phyloP scores from a whole-genome alignment of 1,140 invertebrate genomes.

The Philopotamus ludificatus region DNA sequence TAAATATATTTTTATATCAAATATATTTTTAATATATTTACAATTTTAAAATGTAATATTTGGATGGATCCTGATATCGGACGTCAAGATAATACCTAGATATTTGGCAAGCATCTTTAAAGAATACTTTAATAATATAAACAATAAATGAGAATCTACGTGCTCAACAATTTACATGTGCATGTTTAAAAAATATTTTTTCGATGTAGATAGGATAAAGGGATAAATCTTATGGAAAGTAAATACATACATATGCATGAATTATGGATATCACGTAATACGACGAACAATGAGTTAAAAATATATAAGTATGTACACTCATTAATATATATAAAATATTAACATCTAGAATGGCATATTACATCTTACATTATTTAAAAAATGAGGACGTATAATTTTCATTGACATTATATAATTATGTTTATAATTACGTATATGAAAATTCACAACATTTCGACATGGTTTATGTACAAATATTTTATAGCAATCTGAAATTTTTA shows the following conservation, averaged over 20 bases:
- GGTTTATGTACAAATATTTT: neutral
- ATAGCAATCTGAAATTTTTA: neutral
- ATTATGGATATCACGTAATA: neutral
- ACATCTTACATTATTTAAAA: constrained; percentile 1
- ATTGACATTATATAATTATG: constrained; percentile 33
- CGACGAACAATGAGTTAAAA: neutral
- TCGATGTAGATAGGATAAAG: neutral
- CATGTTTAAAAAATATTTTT: neutral
- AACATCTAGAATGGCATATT: neutral
- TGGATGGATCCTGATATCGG: constrained; percentile 42
- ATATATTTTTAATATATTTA: constrained; percentile 22
- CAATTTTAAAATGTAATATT: constrained; percentile 1
- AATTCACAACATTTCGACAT: neutral
- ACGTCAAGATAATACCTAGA: constrained; percentile 32
- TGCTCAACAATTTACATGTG: neutral
- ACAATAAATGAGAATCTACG: neutral
- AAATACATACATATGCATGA: neutral
- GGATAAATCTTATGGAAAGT: neutral
- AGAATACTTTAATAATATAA: too few relatives aligned
- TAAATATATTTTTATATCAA: constrained; percentile 10
- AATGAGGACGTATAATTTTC: constrained; percentile 37
- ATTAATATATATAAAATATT: neutral
- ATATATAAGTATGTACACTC: neutral
- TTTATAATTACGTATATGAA: constrained; percentile 28
- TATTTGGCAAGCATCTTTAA: constrained; percentile 25